A percentile compares a stretch with the other conserved stretches of the same genome.
These are phyloP conservation scores for Sebastiscus tertius DNA, from an alignment of 2,797 vertebrate species.

Conservation along the genomic window DNA sequence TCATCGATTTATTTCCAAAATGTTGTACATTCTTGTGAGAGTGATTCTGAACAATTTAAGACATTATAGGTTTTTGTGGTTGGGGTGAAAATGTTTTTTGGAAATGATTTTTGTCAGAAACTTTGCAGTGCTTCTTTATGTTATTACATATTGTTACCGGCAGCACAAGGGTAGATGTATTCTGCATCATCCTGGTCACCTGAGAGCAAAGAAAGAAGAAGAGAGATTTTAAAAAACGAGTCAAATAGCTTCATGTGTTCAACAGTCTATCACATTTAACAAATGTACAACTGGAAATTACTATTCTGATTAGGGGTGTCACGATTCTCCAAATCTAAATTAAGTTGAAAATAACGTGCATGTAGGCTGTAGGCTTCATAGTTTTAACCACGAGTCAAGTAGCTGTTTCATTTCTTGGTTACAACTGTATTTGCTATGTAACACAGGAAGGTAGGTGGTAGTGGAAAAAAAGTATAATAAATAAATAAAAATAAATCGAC, in stretches of 20 bases:
- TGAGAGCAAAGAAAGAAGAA: conserved; percentile 27
- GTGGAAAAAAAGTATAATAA: no score
- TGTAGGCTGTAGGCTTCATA: no score
- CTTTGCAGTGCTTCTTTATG: background rate
- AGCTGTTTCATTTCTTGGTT: no score
- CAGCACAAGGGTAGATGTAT: conserved; percentile 54
- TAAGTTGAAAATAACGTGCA: no score
- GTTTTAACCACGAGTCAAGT: no score
- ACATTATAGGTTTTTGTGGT: background rate
- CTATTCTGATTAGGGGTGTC: background rate
- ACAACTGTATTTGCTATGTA: no score
- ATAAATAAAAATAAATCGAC: no score
- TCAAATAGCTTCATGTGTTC: background rate
- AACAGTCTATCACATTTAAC: background rate
- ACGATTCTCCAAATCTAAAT: no score
- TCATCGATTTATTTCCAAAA: background rate
- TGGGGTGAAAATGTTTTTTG: background rate
- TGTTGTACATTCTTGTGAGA: background rate
- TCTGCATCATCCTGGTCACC: conserved; percentile 64
- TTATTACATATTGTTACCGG: background rate
- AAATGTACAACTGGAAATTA: background rate
- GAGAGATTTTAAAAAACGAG: background rate
- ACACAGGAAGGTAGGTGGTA: no score
- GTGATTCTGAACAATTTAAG: background rate
- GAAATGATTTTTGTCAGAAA: background rate